Conservation (phyloP, 1,140 invertebrate genomes). For the Procambarus clarkii region DNA sequence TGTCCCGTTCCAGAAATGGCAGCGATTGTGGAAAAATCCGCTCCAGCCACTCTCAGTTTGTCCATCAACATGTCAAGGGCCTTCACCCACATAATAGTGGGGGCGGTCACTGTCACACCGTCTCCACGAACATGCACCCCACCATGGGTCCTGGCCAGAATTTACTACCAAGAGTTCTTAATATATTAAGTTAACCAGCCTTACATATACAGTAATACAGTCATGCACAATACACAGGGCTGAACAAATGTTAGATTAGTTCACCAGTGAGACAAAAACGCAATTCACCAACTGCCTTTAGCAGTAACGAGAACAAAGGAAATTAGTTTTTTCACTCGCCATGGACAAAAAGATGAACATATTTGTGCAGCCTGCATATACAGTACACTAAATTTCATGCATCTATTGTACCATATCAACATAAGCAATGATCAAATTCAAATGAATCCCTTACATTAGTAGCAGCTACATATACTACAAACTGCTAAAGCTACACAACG, state of each 20-base stretch:
- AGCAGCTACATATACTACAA: background rate
- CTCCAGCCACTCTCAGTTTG: conserved; percentile 85
- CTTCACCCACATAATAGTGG: conserved; percentile 95
- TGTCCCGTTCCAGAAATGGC: conserved; percentile 94
- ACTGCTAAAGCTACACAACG: too few species aligned
- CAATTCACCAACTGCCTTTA: too few species aligned
- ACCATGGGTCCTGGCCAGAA: conserved; percentile 81
- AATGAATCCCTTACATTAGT: background rate
- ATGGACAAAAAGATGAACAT: too few species aligned
- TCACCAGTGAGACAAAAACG: too few species aligned
- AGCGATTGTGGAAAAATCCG: conserved; percentile 87
- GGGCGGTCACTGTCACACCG: conserved; percentile 84
- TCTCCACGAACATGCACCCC: conserved; percentile 82
- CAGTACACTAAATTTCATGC: background rate
- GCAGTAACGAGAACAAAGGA: too few species aligned
- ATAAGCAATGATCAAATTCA: background rate
- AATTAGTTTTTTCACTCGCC: too few species aligned
- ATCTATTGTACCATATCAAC: background rate
- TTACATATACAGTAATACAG: background rate
- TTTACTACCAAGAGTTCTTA: conserved; percentile 22
- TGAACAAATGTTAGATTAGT: too few species aligned
- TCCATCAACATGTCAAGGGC: conserved; percentile 94
- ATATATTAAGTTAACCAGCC: background rate
- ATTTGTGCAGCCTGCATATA: too few species aligned
- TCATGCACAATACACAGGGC: background rate